These are phyloP conservation scores for Chamaetylas fuelleborni DNA, from an alignment of 2,113 vertebrate species.

Conservation along the genomic window DNA sequence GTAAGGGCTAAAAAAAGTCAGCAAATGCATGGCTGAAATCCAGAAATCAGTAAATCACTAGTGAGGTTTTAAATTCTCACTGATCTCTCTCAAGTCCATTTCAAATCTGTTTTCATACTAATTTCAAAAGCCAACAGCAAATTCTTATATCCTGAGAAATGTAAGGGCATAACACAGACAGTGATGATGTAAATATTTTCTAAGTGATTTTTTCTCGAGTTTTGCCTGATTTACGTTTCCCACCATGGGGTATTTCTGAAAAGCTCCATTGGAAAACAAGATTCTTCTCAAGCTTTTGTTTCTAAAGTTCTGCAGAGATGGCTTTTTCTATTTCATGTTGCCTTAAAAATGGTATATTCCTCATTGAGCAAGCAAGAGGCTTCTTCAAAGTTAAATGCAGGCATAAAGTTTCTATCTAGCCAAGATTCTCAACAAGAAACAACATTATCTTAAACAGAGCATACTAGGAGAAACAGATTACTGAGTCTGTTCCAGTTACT, in stretches of 20 bases:
- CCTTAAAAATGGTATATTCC: neutral
- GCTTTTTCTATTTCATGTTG: neutral
- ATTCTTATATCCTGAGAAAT: neutral
- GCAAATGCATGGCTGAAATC: slow-evolving; percentile 3
- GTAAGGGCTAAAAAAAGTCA: slow-evolving; percentile 28
- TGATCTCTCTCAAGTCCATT: neutral
- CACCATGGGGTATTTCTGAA: neutral
- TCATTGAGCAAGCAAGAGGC: neutral
- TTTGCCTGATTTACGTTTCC: neutral
- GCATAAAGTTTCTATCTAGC: neutral
- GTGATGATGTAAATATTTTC: neutral
- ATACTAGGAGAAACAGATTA: slow-evolving; percentile 6
- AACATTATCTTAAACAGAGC: neutral
- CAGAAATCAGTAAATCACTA: slow-evolving; percentile 31
- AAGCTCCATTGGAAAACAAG: neutral
- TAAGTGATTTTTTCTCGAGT: neutral
- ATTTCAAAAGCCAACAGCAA: neutral
- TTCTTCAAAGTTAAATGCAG: slow-evolving; percentile 1
- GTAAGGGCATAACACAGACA: neutral
- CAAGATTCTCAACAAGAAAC: neutral
- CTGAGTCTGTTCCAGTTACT: neutral
- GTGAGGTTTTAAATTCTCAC: slow-evolving; percentile 38
- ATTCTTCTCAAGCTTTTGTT: neutral
- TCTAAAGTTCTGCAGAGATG: neutral
- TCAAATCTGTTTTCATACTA: slow-evolving; percentile 17